Conservation (phyloP, 2,797 vertebrate species). For the Hipposideros larvatus region DNA sequence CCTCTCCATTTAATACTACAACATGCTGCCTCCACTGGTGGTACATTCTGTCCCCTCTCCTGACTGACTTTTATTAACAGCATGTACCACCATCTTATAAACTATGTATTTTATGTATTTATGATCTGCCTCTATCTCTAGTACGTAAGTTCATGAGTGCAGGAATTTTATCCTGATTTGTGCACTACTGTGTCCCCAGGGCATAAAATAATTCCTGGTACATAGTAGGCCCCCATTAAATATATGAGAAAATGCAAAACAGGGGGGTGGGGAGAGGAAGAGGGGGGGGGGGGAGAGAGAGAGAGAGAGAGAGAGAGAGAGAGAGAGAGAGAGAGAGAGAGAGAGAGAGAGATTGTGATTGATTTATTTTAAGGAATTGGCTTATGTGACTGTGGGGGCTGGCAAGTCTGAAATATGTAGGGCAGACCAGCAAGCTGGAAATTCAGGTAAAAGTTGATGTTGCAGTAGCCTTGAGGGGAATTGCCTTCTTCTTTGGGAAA, state of each 20-base stretch:
- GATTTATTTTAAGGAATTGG: conserved; percentile 37
- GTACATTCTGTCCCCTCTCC: neutral
- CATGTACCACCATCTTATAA: too few relatives aligned
- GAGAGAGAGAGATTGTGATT: neutral
- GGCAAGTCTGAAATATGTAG: neutral
- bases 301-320: too few relatives aligned
- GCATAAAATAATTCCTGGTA: neutral
- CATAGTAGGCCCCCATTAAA: neutral
- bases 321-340: neutral
- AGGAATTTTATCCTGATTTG: neutral
- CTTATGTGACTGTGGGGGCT: neutral
- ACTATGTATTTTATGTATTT: neutral
- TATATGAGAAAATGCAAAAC: neutral
- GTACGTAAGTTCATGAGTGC: neutral
- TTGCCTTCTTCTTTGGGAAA: neutral
- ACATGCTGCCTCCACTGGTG: neutral
- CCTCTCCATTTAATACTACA: neutral
- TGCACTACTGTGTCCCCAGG: neutral
- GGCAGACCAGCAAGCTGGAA: neutral
- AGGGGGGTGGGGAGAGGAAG: too few relatives aligned
- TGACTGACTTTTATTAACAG: neutral
- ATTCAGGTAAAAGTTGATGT: neutral
- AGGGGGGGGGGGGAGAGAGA: too few relatives aligned
- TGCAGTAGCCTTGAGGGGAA: neutral
- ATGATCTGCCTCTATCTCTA: neutral